Evolutionary conservation across 2,113 vertebrate genomes (phyloP), one percentile per base, ranked within the genome.

Genomic region (Petaurus breviceps): DNA sequence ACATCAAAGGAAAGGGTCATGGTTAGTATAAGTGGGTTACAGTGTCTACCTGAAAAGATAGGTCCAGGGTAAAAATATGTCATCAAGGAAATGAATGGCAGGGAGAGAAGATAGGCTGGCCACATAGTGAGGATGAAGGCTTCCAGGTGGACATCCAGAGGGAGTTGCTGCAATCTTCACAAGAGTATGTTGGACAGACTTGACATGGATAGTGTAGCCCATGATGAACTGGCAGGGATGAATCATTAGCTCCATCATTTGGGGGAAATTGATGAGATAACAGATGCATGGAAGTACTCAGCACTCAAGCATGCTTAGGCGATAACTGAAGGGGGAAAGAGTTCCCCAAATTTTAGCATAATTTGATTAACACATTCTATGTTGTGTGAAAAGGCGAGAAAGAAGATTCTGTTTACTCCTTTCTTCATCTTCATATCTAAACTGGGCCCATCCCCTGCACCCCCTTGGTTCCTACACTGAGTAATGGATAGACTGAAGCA

Each of bases 281-380:
- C 61, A 16, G 61, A 68, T 37, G 31, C 14, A 68, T 37, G 31
- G 16, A 68, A 37, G 31, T 37, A 68, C 11, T 37, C 57, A 37
- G 26, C 2, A 37, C 10, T 19, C 28, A 37, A 57, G 57, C 3
- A 14, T 4, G 31, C 55, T 57, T 25, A 55, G 54, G 90, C 90
- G 37, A 28, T 19, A 43, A 51, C 22, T 89, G 28, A 94, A 95
- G 51, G 25, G 22, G 11, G 90, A 28, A 16, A 22, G 92, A 47
- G 28, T 61, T 90, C 90, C 92, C 55, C 93, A 94, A 57, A 1
- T 11, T 95, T 97, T 77, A 92, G n/a, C 51, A 68, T 89, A 95
- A 95, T 90, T 53, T 95, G 92, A 91, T 93, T 92, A 95, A 54
- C 24, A 61, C 46, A 26, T 19, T 26, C 50, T 2, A 23, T 46